Percentiles rank a stretch among this genome's conserved stretches.
These are phyloP conservation scores for Pardosa pseudoannulata DNA, from an alignment of 2,888 invertebrate genomes.

Conservation along the genomic window DNA sequence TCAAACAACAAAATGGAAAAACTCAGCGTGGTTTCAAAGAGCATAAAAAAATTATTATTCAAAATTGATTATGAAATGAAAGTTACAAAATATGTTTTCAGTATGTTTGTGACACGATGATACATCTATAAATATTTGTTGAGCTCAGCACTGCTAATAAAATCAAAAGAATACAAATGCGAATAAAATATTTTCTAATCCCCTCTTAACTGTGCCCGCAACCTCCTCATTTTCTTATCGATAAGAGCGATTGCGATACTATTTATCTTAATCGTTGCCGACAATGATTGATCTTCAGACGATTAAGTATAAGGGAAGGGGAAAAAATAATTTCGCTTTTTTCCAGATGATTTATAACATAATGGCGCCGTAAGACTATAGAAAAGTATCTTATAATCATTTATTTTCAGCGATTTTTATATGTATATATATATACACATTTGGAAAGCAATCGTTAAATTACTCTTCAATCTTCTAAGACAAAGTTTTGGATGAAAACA, in stretches of 20 bases:
- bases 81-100: not conserved
- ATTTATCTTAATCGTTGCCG: conserved; percentile 69
- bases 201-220: not conserved
- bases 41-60: no score
- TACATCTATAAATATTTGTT: not conserved
- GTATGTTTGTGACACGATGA: not conserved
- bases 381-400: conserved; percentile 48
- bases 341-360: conserved; percentile 65
- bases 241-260: conserved; percentile 50
- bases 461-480: not conserved
- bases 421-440: not conserved
- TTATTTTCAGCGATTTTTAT: conserved; percentile 36
- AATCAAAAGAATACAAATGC: conserved; percentile 9
- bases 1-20: no score
- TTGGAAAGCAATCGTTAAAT: conserved; percentile 10
- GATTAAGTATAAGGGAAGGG: conserved; percentile 55
- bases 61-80: not conserved
- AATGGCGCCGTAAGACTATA: conserved; percentile 55
- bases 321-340: conserved; percentile 34
- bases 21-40: no score
- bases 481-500: not conserved
- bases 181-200: conserved; percentile 40
- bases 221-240: conserved; percentile 49
- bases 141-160: not conserved
- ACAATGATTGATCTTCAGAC: conserved; percentile 65